Evolutionary conservation across 2,797 vertebrate species (phyloP), one percentile per base, ranked within the genome.

Genomic region (Hirundo rustica): DNA sequence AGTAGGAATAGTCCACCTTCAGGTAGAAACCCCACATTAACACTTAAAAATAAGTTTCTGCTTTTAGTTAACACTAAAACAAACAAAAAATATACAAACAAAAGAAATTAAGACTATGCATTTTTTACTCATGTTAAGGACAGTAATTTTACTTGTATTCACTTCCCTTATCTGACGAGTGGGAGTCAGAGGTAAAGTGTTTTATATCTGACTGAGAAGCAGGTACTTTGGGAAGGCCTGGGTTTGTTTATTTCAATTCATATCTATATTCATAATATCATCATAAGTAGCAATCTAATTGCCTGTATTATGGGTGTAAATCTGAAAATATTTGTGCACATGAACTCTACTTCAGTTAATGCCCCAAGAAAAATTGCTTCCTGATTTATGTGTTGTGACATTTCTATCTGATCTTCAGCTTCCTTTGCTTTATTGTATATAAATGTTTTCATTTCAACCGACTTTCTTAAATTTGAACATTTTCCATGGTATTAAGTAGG

Each of bases 321-420:
- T 70, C 22, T 87, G 16, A 8, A 81, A 72, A 75, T 2, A 54
- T 13, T 73, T 76, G 19, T 11, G 16, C 21, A 13, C 60, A 55
- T 53, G 34, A 91, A 67, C 5, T 60, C 16, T 44, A n/a, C 9
- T 68, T 70, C 25, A 19, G 4, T 44, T 57, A 53, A 47, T 38
- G 54, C 0, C 13, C 12, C 0, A 1, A 50, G 30, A 4, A 67
- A 25, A 80, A 55, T 2, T 57, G 1, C 15, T 78, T 87, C 40
- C 11, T 66, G 65, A 45, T 34, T 84, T 88, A 58, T 2, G 14
- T 23, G 2, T 70, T 65, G 18, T 50, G 30, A 54, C 5, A 54
- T 75, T 75, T 81, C 5, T 48, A 3, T 27, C 10, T 61, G 23
- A 34, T 68, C 12, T 54, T 72, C 27, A 50, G 4, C 20, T 70